These are phyloP conservation scores for Noctua janthe DNA, from an alignment of 2,888 invertebrate genomes.

Conservation along the genomic window DNA sequence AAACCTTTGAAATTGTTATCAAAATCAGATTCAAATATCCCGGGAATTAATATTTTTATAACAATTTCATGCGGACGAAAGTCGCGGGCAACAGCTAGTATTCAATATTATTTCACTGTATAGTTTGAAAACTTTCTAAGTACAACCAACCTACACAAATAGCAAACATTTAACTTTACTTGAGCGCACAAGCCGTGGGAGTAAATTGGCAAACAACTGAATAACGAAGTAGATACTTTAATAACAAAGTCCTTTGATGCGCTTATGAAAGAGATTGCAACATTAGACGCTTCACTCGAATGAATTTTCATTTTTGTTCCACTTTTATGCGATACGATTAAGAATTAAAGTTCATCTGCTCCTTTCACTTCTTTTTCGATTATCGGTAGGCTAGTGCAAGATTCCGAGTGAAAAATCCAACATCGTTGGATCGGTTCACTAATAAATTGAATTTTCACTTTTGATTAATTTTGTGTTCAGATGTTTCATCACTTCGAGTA, in stretches of 20 bases:
- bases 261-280: not conserved
- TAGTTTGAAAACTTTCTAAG: slow-evolving; percentile 12
- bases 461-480: not conserved
- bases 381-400: not conserved
- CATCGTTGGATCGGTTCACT: not conserved
- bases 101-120: slow-evolving; percentile 2
- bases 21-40: too few species aligned
- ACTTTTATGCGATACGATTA: not conserved
- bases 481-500: not conserved
- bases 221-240: not conserved
- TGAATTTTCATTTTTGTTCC: not conserved
- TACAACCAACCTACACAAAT: not conserved
- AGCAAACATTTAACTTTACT: slow-evolving; percentile 12
- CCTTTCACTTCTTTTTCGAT: not conserved
- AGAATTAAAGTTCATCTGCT: not conserved
- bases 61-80: too few species aligned
- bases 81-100: too few species aligned
- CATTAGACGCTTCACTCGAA: not conserved
- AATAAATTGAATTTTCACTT: not conserved
- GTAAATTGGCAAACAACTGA: slow-evolving; percentile 16
- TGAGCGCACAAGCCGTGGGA: not conserved
- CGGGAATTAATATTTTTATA: too few species aligned
- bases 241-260: not conserved
- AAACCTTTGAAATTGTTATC: too few species aligned
- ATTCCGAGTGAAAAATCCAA: not conserved